Percentiles rank a stretch among this genome's conserved stretches.
Evolutionary conservation across 1,140 invertebrate species (phyloP).

Genomic region (Cydia fagiglandana): DNA sequence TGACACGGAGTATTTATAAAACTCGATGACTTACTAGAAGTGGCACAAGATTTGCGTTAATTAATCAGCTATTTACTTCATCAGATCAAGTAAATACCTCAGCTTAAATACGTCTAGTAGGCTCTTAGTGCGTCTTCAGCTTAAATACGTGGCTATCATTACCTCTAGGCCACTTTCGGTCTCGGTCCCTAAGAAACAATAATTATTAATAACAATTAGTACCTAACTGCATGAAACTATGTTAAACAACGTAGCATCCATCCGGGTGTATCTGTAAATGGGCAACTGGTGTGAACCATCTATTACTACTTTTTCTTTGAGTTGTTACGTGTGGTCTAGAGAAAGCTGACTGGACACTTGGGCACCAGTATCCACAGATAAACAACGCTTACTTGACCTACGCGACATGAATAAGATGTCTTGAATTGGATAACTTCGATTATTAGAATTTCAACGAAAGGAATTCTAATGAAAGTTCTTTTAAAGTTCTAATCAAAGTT

Average conservation of each 20-base stretch:
- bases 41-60: too few relatives aligned
- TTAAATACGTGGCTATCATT: too few relatives aligned
- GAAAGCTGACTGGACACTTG: conserved; percentile 27
- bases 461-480: too few relatives aligned
- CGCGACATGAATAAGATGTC: conserved; percentile 32
- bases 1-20: background rate
- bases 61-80: too few relatives aligned
- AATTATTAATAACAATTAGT: too few relatives aligned
- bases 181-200: background rate
- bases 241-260: background rate
- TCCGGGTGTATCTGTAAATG: background rate
- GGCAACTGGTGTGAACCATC: background rate
- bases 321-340: conserved; percentile 20
- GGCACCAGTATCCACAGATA: conserved; percentile 25
- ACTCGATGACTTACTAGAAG: background rate
- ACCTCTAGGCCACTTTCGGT: too few relatives aligned
- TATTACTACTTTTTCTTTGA: conserved; percentile 19
- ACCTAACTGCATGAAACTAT: background rate
- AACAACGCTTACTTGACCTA: background rate
- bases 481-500: too few relatives aligned
- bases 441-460: too few relatives aligned
- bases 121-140: too few relatives aligned
- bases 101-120: too few relatives aligned
- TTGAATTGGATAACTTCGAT: background rate
- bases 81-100: too few relatives aligned